phyloP scores from a whole-genome alignment of 1,140 invertebrate genomes.

The Callitettix versicolor region DNA sequence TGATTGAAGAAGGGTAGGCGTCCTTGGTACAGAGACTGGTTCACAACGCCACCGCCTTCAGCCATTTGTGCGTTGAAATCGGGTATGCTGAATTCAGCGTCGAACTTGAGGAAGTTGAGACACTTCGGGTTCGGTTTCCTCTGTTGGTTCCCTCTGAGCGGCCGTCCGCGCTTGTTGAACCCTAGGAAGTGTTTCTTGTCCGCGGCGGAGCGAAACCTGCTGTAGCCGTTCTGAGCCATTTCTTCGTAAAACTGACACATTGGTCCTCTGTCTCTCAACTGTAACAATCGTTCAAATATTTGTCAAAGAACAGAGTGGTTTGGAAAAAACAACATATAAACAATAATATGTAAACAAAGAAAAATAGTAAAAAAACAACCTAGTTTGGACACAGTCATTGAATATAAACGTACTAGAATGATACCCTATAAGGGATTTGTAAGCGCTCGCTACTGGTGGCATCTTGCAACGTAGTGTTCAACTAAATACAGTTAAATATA shows the following conservation, averaged over 20 bases:
- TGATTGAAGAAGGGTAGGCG: too few species aligned
- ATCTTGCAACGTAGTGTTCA: too few species aligned
- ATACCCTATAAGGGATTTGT: neutral
- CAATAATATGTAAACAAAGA: neutral
- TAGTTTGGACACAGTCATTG: neutral
- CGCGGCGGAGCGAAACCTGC: conserved; percentile 38
- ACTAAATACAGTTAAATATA: too few species aligned
- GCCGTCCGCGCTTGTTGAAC: conserved; percentile 39
- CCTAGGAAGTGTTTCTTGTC: conserved; percentile 36
- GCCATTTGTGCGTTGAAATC: conserved; percentile 39
- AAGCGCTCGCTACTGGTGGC: too few species aligned
- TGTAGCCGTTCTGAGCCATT: conserved; percentile 36
- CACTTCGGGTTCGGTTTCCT: conserved; percentile 34
- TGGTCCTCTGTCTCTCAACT: conserved; percentile 34
- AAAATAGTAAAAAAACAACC: neutral
- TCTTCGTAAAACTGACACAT: conserved; percentile 43
- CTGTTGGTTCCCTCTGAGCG: conserved; percentile 28
- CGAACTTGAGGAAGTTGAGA: conserved; percentile 42
- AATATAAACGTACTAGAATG: too few species aligned
- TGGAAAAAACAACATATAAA: neutral
- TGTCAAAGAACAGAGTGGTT: neutral
- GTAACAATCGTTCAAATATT: conserved; percentile 8
- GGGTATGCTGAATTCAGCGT: conserved; percentile 37
- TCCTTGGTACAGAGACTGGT: conserved; percentile 17
- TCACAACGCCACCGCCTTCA: conserved; percentile 20